A percentile compares a stretch with the other conserved stretches of the same genome.
phyloP scores from a whole-genome alignment of 2,888 invertebrate species.

The Hecatera dysodea region DNA sequence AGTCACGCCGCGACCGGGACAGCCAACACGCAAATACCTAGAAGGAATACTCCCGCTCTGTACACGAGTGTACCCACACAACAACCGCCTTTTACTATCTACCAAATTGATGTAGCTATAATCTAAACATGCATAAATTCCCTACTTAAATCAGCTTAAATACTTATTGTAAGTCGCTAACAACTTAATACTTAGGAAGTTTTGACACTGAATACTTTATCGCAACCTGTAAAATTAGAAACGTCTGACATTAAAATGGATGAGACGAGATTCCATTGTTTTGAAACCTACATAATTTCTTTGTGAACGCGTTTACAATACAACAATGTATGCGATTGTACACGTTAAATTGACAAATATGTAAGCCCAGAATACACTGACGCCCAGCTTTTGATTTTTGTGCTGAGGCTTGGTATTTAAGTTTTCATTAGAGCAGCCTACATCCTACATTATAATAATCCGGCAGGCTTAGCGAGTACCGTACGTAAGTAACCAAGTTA shows the following conservation, averaged over 20 bases:
- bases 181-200: conserved; percentile 39
- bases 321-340: conserved; percentile 64
- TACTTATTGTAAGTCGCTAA: background rate
- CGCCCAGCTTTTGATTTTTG: conserved; percentile 17
- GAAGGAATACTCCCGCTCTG: conserved; percentile 13
- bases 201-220: conserved; percentile 59
- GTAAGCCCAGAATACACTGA: conserved; percentile 39
- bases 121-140: background rate
- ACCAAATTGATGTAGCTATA: background rate
- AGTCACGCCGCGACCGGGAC: conserved; percentile 64
- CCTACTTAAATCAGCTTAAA: background rate
- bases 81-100: conserved; percentile 17
- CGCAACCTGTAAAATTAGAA: conserved; percentile 53
- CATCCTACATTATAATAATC: conserved; percentile 12
- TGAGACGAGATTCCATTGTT: conserved; percentile 63
- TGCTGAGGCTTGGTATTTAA: conserved; percentile 3
- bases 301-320: conserved; percentile 67
- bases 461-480: background rate
- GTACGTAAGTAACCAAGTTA: conserved; percentile 1
- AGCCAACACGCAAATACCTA: conserved; percentile 71
- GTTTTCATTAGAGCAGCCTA: conserved; percentile 11
- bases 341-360: conserved; percentile 55
- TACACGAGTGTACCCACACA: conserved; percentile 18
- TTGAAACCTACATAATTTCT: conserved; percentile 65
- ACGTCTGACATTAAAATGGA: conserved; percentile 54